Conservation (phyloP, 2,797 vertebrate genomes). For the Apogon hyalosoma region DNA sequence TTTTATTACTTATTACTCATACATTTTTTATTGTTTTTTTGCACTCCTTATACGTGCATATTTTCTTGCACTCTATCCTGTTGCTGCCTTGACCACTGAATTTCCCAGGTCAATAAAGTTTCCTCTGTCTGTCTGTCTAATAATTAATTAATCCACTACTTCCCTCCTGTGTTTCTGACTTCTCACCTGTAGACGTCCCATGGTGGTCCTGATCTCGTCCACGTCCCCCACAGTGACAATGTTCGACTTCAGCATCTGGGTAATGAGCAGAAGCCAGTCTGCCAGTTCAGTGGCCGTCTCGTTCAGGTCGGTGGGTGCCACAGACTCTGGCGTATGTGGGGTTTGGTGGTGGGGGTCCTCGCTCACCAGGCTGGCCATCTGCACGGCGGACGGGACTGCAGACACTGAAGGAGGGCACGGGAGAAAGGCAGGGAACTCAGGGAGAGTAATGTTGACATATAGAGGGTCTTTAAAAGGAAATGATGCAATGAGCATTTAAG, state of each 20-base stretch:
- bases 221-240: constrained; percentile 97
- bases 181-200: constrained; percentile 92
- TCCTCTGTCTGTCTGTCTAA: too few species aligned
- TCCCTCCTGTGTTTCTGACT: background rate
- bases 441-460: constrained; percentile 33
- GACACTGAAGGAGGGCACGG: constrained; percentile 57
- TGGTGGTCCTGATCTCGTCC: constrained; percentile 93
- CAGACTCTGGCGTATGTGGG: constrained; percentile 82
- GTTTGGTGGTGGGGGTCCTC: constrained; percentile 80
- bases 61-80: too few species aligned
- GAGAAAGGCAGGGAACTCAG: background rate
- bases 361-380: constrained; percentile 86
- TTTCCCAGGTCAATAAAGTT: too few species aligned
- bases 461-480: constrained; percentile 42
- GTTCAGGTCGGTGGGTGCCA: constrained; percentile 91
- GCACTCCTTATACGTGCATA: too few species aligned
- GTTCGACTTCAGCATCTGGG: constrained; percentile 98
- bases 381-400: constrained; percentile 83
- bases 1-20: too few species aligned
- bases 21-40: too few species aligned
- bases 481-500: constrained; percentile 41
- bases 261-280: constrained; percentile 94
- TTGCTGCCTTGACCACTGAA: too few species aligned
- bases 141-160: too few species aligned
- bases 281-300: constrained; percentile 93